phyloP scores from a whole-genome alignment of 64 coral and sea anemone species.

The Trachythela sp. region DNA sequence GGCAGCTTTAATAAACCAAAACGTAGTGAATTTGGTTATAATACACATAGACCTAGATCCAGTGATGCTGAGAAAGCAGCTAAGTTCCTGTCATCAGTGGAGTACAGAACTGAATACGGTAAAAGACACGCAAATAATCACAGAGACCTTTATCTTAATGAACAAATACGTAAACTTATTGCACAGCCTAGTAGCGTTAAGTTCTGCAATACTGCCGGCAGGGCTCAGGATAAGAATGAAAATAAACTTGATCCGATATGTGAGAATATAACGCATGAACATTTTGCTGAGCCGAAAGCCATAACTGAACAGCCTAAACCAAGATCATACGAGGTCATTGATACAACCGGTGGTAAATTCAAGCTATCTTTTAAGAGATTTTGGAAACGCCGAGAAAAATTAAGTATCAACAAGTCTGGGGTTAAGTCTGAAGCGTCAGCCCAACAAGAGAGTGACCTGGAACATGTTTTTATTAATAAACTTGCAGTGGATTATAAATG shows the following conservation, averaged over 20 bases:
- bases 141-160: background rate
- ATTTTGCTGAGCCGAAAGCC: background rate
- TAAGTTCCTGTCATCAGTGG: background rate
- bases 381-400: background rate
- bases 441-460: background rate
- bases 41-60: background rate
- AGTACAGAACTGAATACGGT: background rate
- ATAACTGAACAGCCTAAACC: background rate
- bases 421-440: background rate
- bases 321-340: background rate
- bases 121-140: background rate
- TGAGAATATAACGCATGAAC: background rate
- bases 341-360: background rate
- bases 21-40: background rate
- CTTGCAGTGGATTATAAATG: background rate
- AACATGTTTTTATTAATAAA: slow-evolving; percentile 24
- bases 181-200: background rate
- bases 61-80: background rate
- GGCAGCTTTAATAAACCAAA: background rate
- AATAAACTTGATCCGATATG: background rate
- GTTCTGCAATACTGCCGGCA: background rate
- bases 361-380: background rate
- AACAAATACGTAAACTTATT: background rate
- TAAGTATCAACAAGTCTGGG: background rate
- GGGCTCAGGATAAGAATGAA: background rate